Evolutionary conservation across 2,797 vertebrate genomes (phyloP).

Genomic region (Spinibarbus caldwelli): DNA sequence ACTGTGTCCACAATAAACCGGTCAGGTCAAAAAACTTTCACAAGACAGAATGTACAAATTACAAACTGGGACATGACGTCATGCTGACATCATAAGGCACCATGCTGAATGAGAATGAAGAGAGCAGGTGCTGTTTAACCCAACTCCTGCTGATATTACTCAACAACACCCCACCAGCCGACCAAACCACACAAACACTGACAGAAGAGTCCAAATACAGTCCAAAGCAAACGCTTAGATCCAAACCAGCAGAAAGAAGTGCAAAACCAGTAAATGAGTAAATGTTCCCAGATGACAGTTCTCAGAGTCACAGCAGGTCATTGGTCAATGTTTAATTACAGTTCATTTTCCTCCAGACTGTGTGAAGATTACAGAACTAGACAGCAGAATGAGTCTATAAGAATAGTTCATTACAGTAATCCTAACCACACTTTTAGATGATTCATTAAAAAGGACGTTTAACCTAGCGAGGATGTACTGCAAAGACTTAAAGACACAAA

Average conservation of each 20-base stretch:
- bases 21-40: not conserved
- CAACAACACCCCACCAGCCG: not conserved
- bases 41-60: slow-evolving; percentile 14
- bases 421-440: not conserved
- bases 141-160: slow-evolving; percentile 17
- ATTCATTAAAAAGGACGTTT: not conserved
- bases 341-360: not conserved
- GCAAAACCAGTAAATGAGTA: not conserved
- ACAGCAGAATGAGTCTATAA: not conserved
- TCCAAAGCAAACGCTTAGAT: not conserved
- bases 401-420: not conserved
- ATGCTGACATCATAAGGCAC: slow-evolving; percentile 27
- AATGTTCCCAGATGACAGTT: not conserved
- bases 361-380: not conserved
- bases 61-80: slow-evolving; percentile 19
- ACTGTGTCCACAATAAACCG: slow-evolving; percentile 3
- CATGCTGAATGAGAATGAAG: not conserved
- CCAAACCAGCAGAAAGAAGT: not conserved
- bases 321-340: slow-evolving; percentile 1
- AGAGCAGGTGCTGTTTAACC: slow-evolving; percentile 24
- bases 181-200: not conserved
- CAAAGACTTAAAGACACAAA: not conserved
- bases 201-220: not conserved
- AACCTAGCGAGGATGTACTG: not conserved
- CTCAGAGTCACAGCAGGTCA: not conserved